Evolutionary conservation across 2,888 invertebrate species (phyloP).

Genomic region (Coelopa pilipes): DNA sequence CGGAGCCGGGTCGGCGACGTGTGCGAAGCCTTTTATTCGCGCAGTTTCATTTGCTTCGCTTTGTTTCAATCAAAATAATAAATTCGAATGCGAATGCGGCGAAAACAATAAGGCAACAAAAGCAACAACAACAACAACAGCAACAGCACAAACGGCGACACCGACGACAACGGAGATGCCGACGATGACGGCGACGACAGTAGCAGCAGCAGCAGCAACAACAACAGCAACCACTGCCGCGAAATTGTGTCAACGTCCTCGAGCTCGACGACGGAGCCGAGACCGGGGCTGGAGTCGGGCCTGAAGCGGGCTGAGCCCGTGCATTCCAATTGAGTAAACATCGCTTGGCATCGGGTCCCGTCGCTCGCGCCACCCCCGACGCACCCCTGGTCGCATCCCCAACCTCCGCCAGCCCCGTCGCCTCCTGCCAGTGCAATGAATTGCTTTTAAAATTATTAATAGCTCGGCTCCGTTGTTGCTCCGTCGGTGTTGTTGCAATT

Average conservation of each 20-base stretch:
- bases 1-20: not conserved
- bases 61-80: slow-evolving; percentile 3
- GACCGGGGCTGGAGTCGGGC: too few species aligned
- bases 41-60: not conserved
- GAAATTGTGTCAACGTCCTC: slow-evolving; percentile 37
- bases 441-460: slow-evolving; percentile 27
- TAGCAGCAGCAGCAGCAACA: too few species aligned
- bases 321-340: slow-evolving; percentile 40
- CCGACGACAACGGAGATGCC: too few species aligned
- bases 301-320: slow-evolving; percentile 7
- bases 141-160: too few species aligned
- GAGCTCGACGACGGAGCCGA: too few species aligned
- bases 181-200: too few species aligned
- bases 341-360: not conserved
- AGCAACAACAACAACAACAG: too few species aligned
- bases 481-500: not conserved
- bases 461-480: not conserved
- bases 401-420: too few species aligned
- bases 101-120: slow-evolving; percentile 25
- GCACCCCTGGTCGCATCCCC: too few species aligned
- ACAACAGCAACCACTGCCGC: not conserved
- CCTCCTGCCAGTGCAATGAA: slow-evolving; percentile 9
- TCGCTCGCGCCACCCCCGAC: too few species aligned
- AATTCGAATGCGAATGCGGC: slow-evolving; percentile 12
- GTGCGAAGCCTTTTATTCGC: not conserved